Evolutionary conservation across 1,140 invertebrate species (phyloP), one percentile per base, ranked within the genome.

Genomic region (Drosophila kanapiae): DNA sequence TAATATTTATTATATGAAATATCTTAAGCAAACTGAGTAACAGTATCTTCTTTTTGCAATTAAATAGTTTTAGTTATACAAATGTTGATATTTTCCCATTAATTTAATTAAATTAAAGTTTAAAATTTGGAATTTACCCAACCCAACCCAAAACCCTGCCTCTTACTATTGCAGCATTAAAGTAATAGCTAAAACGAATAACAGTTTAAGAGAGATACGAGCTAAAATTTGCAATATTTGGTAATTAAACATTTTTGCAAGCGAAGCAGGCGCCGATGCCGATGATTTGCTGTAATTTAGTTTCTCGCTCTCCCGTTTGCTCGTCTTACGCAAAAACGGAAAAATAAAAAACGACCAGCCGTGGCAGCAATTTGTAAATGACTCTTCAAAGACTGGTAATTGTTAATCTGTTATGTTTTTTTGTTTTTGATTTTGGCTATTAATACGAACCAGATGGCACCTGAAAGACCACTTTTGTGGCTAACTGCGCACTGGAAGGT

Each of bases 381-480:
- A 68, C 78, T 87, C 67, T 53, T 68, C 63, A 78, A 70, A 78
- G 75, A 60, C 63, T 68, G 62, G 67, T 87, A 87, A 88, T 83
- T 80, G 83, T 80, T 80, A 61, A 83, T 38, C 33, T 54, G 18
- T 38, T 23, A 54, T 38, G 18, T 54, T 54, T 38, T 14, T 40
- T 37, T 67, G 27, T 43, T 79, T 88, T 77, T 58, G 23, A 60
- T 83, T 71, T 77, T 58, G 58, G 80, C 43, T 59, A 88, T 87
- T 88, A 83, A 87, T 72, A 45, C 87, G 84, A 88, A 88, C 84
- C 81, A 88, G 80, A 90, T 88, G 78, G 80, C 75, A 82, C 80
- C 63, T 83, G 75, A 83, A 75, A 71, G 51, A 81, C 82, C 80
- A 70, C 83, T 87, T 54, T 78, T 67, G 62, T 38, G 62, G 64